These are phyloP conservation scores for Machimus rusticus DNA, from an alignment of 2,888 invertebrate species.

Conservation along the genomic window DNA sequence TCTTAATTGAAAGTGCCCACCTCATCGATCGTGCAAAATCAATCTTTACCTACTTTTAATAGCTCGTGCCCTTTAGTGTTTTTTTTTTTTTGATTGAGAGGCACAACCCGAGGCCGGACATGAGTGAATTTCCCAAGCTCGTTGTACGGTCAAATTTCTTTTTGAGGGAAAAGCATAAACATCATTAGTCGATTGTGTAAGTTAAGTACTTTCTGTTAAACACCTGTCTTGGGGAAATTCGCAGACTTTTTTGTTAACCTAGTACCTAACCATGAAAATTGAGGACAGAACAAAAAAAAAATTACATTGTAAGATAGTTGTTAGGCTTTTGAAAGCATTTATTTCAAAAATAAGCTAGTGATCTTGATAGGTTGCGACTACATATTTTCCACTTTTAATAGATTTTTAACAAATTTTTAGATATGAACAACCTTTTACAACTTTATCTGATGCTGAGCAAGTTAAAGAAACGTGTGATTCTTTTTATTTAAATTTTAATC, in stretches of 20 bases:
- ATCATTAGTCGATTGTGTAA: not conserved
- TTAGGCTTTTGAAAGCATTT: not conserved
- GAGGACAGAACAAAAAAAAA: not conserved
- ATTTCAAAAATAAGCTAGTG: not conserved
- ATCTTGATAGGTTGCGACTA: not conserved
- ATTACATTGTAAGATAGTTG: not conserved
- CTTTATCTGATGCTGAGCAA: not conserved
- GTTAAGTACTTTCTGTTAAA: not conserved
- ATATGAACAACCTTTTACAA: not conserved
- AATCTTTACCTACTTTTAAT: not conserved
- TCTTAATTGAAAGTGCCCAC: not conserved
- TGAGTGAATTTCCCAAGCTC: not conserved
- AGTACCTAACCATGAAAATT: not conserved
- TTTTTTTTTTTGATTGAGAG: not conserved
- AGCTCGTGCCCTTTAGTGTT: not conserved
- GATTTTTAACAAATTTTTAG: not conserved
- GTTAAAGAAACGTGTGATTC: no score
- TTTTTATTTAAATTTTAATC: no score
- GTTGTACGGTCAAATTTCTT: not conserved
- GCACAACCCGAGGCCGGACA: not conserved
- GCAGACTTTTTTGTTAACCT: not conserved
- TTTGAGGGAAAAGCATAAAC: not conserved
- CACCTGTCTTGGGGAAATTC: not conserved
- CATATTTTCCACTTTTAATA: not conserved
- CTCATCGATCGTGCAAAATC: not conserved